Evolutionary conservation across 2,113 vertebrate genomes (phyloP).

Genomic region (Naja naja): DNA sequence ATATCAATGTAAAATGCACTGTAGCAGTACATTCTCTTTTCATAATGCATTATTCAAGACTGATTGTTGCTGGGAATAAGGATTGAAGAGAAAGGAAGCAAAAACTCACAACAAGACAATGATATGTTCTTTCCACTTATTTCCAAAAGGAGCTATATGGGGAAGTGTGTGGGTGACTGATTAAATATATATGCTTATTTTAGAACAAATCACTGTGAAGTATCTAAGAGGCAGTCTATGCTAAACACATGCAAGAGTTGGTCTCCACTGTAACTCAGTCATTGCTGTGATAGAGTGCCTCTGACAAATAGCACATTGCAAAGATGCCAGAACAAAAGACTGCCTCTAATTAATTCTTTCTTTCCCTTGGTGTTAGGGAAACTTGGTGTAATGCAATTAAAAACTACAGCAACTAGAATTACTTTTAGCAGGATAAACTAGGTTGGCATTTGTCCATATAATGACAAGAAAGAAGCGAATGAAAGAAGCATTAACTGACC

Average conservation of each 20-base stretch:
- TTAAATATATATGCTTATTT: constrained; percentile 15
- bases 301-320: not conserved
- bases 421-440: not conserved
- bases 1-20: not conserved
- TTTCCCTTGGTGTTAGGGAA: not conserved
- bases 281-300: constrained; percentile 20
- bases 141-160: constrained; percentile 14
- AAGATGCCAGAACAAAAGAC: not conserved
- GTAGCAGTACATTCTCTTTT: not conserved
- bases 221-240: not conserved
- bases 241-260: not conserved
- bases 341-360: accelerated
- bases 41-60: not conserved
- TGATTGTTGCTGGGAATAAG: not conserved
- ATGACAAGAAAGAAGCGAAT: not conserved
- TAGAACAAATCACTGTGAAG: not conserved
- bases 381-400: not conserved
- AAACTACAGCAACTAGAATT: not conserved
- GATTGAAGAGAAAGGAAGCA: not conserved
- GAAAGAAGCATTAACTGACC: not conserved
- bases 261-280: not conserved
- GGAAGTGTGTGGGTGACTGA: not conserved
- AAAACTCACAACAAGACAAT: constrained; percentile 11
- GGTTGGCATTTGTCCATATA: not conserved
- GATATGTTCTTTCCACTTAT: not conserved